Conservation (phyloP, 30 jellyfish, hydroid and myxozoan species). For the Hydra vulgaris region DNA sequence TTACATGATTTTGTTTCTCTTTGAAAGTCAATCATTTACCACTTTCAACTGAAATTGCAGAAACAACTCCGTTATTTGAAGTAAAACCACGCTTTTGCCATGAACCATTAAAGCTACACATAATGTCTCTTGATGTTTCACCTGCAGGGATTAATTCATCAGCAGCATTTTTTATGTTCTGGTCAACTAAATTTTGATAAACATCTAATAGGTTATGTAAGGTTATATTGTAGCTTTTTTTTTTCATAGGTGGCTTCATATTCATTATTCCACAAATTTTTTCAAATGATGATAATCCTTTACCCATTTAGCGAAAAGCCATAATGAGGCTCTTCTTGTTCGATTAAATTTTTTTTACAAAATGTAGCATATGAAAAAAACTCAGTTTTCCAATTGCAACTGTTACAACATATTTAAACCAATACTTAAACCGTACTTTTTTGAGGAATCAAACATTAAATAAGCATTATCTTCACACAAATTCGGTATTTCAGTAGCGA, state of each 20-base stretch:
- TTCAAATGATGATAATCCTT: not conserved
- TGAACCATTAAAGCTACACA: constrained; percentile 6
- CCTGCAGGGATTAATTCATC: constrained; percentile 12
- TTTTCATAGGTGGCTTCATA: constrained; percentile 12
- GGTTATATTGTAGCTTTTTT: constrained; percentile 1
- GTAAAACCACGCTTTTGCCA: constrained; percentile 17
- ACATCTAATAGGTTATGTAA: not conserved
- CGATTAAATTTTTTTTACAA: not conserved
- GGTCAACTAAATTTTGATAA: constrained; percentile 2
- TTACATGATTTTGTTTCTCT: not conserved
- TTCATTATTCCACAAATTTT: constrained; percentile 6
- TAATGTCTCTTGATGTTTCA: constrained; percentile 1
- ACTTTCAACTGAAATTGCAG: constrained; percentile 8
- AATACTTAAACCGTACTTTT: not conserved
- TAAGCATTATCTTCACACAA: not conserved
- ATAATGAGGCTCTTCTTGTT: not conserved
- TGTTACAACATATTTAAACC: not conserved
- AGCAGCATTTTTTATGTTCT: not conserved
- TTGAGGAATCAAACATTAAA: constrained; percentile 1
- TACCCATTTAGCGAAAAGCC: not conserved
- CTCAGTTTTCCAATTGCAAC: constrained; percentile 1
- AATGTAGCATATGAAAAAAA: not conserved
- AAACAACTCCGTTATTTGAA: constrained; percentile 9
- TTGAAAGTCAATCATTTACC: not conserved
- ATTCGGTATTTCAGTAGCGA: constrained; percentile 1